These are phyloP conservation scores for Peromyscus melanophrys DNA, from an alignment of 2,797 vertebrate genomes.

Conservation along the genomic window DNA sequence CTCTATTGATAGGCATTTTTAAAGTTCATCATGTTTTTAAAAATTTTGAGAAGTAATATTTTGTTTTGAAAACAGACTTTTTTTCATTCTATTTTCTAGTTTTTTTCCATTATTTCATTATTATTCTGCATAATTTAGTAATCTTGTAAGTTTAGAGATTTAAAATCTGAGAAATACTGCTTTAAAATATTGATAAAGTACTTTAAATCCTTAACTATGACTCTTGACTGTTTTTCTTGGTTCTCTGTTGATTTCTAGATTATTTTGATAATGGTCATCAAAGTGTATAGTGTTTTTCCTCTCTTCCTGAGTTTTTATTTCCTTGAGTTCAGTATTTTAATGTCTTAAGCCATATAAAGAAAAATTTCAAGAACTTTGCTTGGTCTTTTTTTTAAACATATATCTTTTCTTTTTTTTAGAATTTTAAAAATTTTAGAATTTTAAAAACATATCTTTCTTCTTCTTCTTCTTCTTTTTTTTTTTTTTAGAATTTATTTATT, in stretches of 20 bases:
- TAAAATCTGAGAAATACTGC: background rate
- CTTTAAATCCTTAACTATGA: slow-evolving; percentile 44
- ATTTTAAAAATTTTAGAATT: too few relatives aligned
- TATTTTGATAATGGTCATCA: background rate
- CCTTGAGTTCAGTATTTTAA: background rate
- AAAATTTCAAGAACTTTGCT: background rate
- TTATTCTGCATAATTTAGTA: slow-evolving; percentile 18
- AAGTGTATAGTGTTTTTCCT: background rate
- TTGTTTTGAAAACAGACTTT: slow-evolving; percentile 46
- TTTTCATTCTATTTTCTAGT: background rate
- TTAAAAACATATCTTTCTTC: too few relatives aligned
- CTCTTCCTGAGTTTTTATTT: slow-evolving; percentile 49
- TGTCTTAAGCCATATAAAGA: background rate
- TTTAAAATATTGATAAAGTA: slow-evolving; percentile 10
- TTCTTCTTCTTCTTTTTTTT: too few relatives aligned
- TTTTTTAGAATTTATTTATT: too few relatives aligned
- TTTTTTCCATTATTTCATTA: too few relatives aligned
- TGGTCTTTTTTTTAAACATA: background rate
- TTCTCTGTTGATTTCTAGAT: slow-evolving; percentile 31
- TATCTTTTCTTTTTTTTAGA: too few relatives aligned
- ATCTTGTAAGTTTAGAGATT: slow-evolving; percentile 47
- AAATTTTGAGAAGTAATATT: slow-evolving; percentile 43
- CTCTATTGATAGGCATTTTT: background rate
- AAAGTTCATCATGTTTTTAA: background rate
- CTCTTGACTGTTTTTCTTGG: background rate